These are phyloP conservation scores for Crenichthys baileyi DNA, from an alignment of 2,797 vertebrate genomes.

Conservation along the genomic window DNA sequence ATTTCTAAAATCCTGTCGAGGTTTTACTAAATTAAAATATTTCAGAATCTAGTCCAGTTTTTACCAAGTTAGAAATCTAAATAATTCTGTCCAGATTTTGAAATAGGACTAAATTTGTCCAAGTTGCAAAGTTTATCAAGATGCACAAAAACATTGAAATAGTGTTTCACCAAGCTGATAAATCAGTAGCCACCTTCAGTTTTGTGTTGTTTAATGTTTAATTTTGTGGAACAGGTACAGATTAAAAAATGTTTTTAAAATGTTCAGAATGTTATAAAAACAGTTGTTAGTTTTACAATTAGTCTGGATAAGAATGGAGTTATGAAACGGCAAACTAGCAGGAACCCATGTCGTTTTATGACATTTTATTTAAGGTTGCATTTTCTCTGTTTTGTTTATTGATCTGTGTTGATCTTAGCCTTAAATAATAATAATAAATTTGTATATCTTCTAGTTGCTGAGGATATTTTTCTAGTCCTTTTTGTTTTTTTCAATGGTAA, in stretches of 20 bases:
- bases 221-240: not conserved
- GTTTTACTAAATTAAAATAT: too few species aligned
- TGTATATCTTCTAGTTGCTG: not conserved
- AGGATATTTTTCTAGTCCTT: not conserved
- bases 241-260: not conserved
- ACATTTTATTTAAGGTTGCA: not conserved
- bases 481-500: not conserved
- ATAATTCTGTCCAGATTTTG: not conserved
- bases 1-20: not conserved
- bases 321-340: too few species aligned
- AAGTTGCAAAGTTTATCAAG: not conserved
- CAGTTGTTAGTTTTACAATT: too few species aligned
- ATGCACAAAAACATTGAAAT: not conserved
- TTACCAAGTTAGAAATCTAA: not conserved
- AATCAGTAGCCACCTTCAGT: not conserved
- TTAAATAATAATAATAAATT: not conserved
- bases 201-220: not conserved
- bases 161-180: not conserved
- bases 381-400: not conserved
- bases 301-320: too few species aligned
- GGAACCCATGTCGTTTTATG: not conserved
- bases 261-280: too few species aligned
- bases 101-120: not conserved
- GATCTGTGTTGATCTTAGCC: not conserved
- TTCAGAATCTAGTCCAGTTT: not conserved